Evolutionary conservation across 2,888 invertebrate genomes (phyloP).

Genomic region (Philopedon plagiatum): DNA sequence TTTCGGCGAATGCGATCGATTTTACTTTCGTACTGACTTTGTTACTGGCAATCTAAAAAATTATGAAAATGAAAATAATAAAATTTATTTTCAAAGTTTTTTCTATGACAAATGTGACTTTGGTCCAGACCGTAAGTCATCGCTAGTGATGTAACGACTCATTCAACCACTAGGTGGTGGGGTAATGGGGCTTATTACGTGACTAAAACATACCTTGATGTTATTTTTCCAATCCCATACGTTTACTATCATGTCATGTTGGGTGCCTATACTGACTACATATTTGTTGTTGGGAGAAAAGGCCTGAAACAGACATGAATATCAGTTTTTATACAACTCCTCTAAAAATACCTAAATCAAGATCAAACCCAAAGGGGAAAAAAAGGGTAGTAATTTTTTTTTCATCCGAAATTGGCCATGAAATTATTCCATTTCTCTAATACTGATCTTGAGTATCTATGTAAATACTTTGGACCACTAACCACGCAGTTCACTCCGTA

Average conservation of each 20-base stretch:
- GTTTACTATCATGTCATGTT: slow-evolving; percentile 98
- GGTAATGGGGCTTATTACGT: neutral
- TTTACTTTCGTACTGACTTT: slow-evolving; percentile 96
- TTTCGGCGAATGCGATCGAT: slow-evolving; percentile 94
- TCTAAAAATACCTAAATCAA: no score
- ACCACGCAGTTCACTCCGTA: slow-evolving; percentile 98
- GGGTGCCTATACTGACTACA: slow-evolving; percentile 96
- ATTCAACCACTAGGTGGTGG: no score
- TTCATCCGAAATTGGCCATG: no score
- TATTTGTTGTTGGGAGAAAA: slow-evolving; percentile 96
- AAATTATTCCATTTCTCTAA: no score
- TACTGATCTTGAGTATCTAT: no score
- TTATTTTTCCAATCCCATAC: slow-evolving; percentile 98
- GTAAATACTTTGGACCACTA: slow-evolving; percentile 62
- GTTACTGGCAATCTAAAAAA: slow-evolving; percentile 80
- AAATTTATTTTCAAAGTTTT: no score
- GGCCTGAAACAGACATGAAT: slow-evolving; percentile 75
- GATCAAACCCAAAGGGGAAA: no score
- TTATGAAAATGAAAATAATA: neutral
- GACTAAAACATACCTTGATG: slow-evolving; percentile 77
- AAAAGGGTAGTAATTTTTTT: no score
- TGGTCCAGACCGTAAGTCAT: no score
- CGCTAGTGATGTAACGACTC: no score
- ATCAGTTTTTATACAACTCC: no score
- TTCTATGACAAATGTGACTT: no score